Base-by-base conservation (phyloP, 2,888 invertebrate genomes). In the Melolontha melolontha region DNA sequence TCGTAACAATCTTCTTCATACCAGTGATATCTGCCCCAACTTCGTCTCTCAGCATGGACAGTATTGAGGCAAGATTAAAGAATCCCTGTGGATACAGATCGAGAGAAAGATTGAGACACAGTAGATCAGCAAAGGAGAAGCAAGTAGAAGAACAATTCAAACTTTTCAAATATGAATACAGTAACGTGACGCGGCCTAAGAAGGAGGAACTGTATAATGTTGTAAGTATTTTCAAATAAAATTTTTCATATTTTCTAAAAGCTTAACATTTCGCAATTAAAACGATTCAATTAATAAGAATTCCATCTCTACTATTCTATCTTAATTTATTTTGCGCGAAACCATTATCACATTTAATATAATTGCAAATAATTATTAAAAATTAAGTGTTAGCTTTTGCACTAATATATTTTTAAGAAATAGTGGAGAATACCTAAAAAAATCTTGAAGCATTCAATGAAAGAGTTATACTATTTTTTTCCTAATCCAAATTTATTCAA, bases 21-120 rank as follows among this genome's bases (percentile, higher is more conserved):
- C 49, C 59, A 4, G 52, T 52, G 54, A 17, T 54, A 11, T 42
- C 64, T 27, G 64, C 64, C 12, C 54, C 64, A 12, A 16, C 64
- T 27, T 8, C 34, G 8, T 8, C 29, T 6, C 14, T 29, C 11
- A 51, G 6, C 12, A 14, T 41, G 17, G 41, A 17, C 44, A 44
- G 11, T 1, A 62, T 62, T 8, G 59, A 62, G 11, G 29, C 14
- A 14, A 47, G 57, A 29, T 27, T 66, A 22, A 39, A 40, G 10
- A 57, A 66, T 50, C 66, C 66, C 7, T 66, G 66, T 51, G 57
- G 27, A 41, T 66, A 66, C 29, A 57, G n/a, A n/a, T n/a, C n/a
- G n/a, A n/a, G 44, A 27, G 7, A 27, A 22, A 39, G n/a, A 54
- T 12, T 29, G 16, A 66, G 66, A 16, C 66, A 66, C 59, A 49